Base-by-base conservation (phyloP, 2,888 invertebrate genomes). In the Scrobipalpa atriplicella region DNA sequence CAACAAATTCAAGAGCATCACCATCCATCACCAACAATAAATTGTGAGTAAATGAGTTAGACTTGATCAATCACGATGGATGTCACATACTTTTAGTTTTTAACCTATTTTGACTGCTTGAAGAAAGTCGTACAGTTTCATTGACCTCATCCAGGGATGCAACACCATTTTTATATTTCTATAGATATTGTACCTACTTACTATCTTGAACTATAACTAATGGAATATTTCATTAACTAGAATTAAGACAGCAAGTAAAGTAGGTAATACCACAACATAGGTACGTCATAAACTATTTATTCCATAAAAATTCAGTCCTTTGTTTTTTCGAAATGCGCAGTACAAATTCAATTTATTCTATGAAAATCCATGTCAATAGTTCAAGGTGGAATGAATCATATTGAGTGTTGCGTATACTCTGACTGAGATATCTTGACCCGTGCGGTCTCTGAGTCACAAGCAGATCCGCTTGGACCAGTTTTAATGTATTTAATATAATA, bases 401-500 rank as follows among this genome's bases (percentile, higher is more conserved):
- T 77, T 72, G 71, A 70, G 65, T 18, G 43, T 62, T 21, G 58
- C 58, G n/a, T n/a, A 58, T 29, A 58, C 38, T 3, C 16, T 73
- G 67, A 72, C 71, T 72, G 73, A 68, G 70, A 73, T 58, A 38
- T 38, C 38, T 38, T 69, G 70, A 73, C 68, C 72, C 68, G 69
- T 76, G 74, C 68, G 74, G 72, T 73, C 65, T 62, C 62, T 87
- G 85, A 87, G 64, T 85, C 86, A 85, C 72, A 43, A 41, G 43
- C 68, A 80, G 79, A 85, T 86, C 84, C 87, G 86, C 73, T 75
- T 85, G 75, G 68, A 73, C 79, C 75, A 71, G 74, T 77, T 79
- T 78, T 72, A 73, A 76, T 77, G 75, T 66, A 67, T 69, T 71
- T 72, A 70, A 67, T 73, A 73, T 70, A 69, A 68, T 43, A 62